Evolutionary conservation across 2,888 invertebrate species (phyloP).

Genomic region (Phymatocera aterrima): DNA sequence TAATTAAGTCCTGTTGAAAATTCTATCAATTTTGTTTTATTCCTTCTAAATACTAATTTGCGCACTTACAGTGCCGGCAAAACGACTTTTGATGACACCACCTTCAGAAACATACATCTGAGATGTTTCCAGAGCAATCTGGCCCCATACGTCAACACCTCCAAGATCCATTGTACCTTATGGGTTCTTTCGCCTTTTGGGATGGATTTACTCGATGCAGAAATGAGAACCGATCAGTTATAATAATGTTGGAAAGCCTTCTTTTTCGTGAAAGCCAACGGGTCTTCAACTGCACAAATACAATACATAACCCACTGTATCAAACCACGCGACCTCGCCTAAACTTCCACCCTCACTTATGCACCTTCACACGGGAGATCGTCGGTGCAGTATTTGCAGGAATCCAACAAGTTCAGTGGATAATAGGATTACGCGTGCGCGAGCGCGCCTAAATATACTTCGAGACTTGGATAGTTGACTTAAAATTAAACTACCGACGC

Average conservation of each 20-base stretch:
- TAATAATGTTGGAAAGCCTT: background rate
- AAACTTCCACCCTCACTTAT: slow-evolving; percentile 48
- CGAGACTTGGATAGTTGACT: slow-evolving; percentile 66
- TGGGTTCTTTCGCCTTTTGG: background rate
- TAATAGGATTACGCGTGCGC: slow-evolving; percentile 71
- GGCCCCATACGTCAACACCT: slow-evolving; percentile 90
- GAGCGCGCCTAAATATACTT: slow-evolving; percentile 70
- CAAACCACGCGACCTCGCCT: slow-evolving; percentile 43
- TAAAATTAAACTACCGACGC: slow-evolving; percentile 64
- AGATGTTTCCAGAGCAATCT: slow-evolving; percentile 90
- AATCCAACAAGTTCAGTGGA: slow-evolving; percentile 64
- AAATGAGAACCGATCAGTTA: background rate
- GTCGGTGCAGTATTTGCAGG: slow-evolving; percentile 60
- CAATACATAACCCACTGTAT: slow-evolving; percentile 16
- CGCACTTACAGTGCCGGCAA: slow-evolving; percentile 87
- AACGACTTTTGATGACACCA: slow-evolving; percentile 86
- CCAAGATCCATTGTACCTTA: slow-evolving; percentile 80
- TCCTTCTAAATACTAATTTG: background rate
- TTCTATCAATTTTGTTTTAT: background rate
- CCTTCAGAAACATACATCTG: slow-evolving; percentile 91
- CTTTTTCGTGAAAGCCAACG: slow-evolving; percentile 5
- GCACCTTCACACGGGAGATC: slow-evolving; percentile 46
- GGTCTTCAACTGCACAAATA: background rate
- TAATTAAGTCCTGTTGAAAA: background rate
- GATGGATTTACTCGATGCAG: background rate